Evolutionary conservation across 2,888 invertebrate genomes (phyloP).

Genomic region (Drosophila robusta): DNA sequence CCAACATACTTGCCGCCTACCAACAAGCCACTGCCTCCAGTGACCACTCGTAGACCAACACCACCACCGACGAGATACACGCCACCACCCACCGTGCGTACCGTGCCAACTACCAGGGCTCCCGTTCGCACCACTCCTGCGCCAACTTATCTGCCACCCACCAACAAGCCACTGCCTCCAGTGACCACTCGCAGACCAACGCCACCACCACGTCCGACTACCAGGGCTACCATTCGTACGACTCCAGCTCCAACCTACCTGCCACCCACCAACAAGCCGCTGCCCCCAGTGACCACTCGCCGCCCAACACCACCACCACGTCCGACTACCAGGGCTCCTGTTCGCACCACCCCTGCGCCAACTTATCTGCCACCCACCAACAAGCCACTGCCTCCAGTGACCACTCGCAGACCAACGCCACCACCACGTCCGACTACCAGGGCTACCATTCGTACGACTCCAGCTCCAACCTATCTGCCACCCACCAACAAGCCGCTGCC

Average conservation of each 20-base stretch:
- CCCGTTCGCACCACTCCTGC: constrained; percentile 28
- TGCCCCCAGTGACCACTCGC: constrained; percentile 43
- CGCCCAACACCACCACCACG: constrained; percentile 30
- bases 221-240: constrained; percentile 7
- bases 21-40: constrained; percentile 48
- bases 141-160: constrained; percentile 59
- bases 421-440: constrained; percentile 21
- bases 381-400: constrained; percentile 47
- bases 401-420: constrained; percentile 34
- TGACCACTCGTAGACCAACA: constrained; percentile 44
- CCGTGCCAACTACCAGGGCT: constrained; percentile 10
- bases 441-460: constrained; percentile 25
- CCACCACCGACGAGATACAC: constrained; percentile 28
- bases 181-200: constrained; percentile 46
- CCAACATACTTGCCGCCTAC: constrained; percentile 62
- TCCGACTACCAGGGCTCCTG: background rate
- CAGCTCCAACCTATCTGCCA: constrained; percentile 61
- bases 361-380: constrained; percentile 58
- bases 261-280: constrained; percentile 43
- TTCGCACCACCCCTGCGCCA: constrained; percentile 32
- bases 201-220: constrained; percentile 26
- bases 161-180: constrained; percentile 49
- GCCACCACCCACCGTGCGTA: constrained; percentile 24
- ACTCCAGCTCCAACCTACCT: constrained; percentile 13
- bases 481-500: constrained; percentile 56